Base-by-base conservation (phyloP, 2,113 vertebrate genomes). In the Oncorhynchus keta region DNA sequence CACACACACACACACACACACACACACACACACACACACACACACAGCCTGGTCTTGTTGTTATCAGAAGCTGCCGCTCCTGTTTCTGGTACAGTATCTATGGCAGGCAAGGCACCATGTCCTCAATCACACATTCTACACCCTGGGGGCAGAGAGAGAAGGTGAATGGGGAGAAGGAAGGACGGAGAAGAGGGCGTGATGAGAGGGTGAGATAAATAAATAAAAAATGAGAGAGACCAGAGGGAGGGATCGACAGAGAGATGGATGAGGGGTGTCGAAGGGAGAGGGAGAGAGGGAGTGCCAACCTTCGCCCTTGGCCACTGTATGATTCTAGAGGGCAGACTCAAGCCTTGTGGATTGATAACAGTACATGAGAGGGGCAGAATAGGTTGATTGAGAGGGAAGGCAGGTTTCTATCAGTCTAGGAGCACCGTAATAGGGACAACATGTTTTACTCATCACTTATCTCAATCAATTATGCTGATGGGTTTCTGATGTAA, bases 111-210 rank as follows among this genome's bases (percentile, higher is more conserved):
- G 39, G 39, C 39, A 11, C 39, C 39, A 45, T 45, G 39, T 45
- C 39, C 39, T 64, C n/a, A 14, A 84, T 7, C 45, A 12, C 20
- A 61, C 35, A 1, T 51, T 90, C 81, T 90, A 90, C 89, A 86
- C 76, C 84, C 88, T 45, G 39, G 66, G 30, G 4, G 65, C 5
- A 72, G 49, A 69, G 55, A 20, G 55, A 5, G 55, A 57, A 6
- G 18, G 55, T 57, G 18, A 20, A 20, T 0, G 55, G 55, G 18
- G 18, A 59, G 26, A 26, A 70, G 49, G 20, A 73, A 49, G 45
- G 65, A 70, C n/a, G 68, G n/a, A 39, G 13, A 30, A 18, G 76
- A 70, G 48, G 35, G 51, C 28, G 30, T 20, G 32, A 70, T 18
- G 68, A 59, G 70, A 57, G 51, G 3, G 3, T 18, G 51, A 57